These are phyloP conservation scores for Polyommatus icarus DNA, from an alignment of 2,888 invertebrate genomes.

Conservation along the genomic window DNA sequence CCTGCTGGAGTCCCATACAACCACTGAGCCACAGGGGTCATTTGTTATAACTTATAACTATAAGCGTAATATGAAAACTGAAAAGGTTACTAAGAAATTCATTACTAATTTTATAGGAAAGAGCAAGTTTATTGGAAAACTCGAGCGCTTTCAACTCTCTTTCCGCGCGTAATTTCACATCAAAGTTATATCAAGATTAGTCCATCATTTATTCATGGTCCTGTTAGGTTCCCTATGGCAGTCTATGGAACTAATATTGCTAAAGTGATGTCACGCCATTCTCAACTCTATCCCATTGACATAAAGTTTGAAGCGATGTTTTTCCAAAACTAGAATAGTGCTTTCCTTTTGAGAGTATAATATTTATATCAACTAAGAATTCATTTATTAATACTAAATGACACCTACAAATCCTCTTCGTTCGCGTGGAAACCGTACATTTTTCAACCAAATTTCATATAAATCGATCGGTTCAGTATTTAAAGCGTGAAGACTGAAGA, in stretches of 20 bases:
- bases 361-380: neutral
- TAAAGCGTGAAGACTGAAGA: too few relatives aligned
- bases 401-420: too few relatives aligned
- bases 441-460: too few relatives aligned
- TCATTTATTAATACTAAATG: neutral
- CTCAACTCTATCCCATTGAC: neutral
- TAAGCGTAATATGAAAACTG: neutral
- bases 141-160: neutral
- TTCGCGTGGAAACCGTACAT: too few relatives aligned
- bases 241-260: slow-evolving; percentile 4
- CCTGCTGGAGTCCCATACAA: neutral
- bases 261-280: neutral
- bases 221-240: neutral
- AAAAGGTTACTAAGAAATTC: neutral
- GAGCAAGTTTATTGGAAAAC: neutral
- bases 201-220: neutral
- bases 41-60: too few relatives aligned
- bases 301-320: neutral
- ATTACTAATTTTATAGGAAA: neutral
- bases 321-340: neutral
- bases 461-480: too few relatives aligned
- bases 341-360: neutral
- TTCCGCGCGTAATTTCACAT: neutral
- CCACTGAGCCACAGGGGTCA: neutral
- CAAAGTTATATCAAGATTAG: slow-evolving; percentile 10